These are phyloP conservation scores for Myotis pilosus DNA, from an alignment of 2,797 vertebrate genomes.

Conservation along the genomic window DNA sequence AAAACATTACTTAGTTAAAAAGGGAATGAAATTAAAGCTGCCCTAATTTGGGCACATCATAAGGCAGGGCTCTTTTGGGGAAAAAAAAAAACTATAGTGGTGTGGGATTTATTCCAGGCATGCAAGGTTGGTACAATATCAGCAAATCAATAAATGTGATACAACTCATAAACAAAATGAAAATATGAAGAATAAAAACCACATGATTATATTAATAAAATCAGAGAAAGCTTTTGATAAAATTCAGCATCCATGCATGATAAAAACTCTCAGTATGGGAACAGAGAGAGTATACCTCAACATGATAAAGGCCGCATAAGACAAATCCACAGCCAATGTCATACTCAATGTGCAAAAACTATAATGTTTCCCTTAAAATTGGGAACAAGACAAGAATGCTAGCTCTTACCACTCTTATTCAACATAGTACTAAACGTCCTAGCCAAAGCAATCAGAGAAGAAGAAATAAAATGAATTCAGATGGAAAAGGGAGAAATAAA, in stretches of 20 bases:
- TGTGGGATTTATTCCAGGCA: not conserved
- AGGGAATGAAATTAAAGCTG: not conserved
- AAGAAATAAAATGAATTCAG: not conserved
- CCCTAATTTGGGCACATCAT: not conserved
- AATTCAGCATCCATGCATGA: not conserved
- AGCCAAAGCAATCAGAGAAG: not conserved
- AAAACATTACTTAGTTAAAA: not conserved
- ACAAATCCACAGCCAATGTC: not conserved
- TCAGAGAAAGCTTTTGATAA: not conserved
- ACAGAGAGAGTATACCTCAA: not conserved
- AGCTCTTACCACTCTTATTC: not conserved
- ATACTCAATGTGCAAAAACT: not conserved
- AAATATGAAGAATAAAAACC: not conserved
- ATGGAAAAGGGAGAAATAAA: not conserved
- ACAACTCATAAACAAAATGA: not conserved
- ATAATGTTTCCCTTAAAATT: not conserved
- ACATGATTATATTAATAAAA: not conserved
- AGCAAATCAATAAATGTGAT: not conserved
- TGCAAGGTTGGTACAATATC: not conserved
- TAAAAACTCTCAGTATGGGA: not conserved
- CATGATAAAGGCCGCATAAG: not conserved
- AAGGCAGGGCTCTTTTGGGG: not conserved
- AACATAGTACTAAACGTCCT: not conserved
- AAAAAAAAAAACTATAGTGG: not conserved
- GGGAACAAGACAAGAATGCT: not conserved